phyloP scores from a whole-genome alignment of 2,888 invertebrate species.

The Polydrusus pterygomalis region DNA sequence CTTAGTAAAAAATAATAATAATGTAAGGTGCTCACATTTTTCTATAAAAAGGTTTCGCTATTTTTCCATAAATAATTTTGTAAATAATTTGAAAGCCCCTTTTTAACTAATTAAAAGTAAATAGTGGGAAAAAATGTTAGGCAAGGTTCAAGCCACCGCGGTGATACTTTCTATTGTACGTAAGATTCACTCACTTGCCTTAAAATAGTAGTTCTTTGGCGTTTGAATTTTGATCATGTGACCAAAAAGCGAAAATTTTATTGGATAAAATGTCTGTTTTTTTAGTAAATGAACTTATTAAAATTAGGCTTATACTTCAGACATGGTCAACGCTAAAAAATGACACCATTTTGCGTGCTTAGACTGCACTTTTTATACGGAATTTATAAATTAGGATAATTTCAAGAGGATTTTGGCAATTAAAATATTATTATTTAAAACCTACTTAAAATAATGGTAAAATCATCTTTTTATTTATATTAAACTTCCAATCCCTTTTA shows the following conservation, averaged over 20 bases:
- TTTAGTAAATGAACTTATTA: too few relatives aligned
- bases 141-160: too few relatives aligned
- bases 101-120: constrained; percentile 9
- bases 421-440: neutral
- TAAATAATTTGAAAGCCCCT: neutral
- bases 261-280: too few relatives aligned
- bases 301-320: neutral
- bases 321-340: neutral
- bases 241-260: neutral
- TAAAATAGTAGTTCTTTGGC: neutral
- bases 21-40: constrained; percentile 6
- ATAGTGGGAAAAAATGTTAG: neutral
- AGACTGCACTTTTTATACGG: constrained; percentile 42
- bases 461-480: too few relatives aligned
- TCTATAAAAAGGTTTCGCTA: neutral
- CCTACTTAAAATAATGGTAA: neutral
- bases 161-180: neutral
- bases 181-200: constrained; percentile 23
- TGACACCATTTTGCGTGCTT: constrained; percentile 28
- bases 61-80: constrained; percentile 11
- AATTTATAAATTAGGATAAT: constrained; percentile 30
- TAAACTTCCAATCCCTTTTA: too few relatives aligned
- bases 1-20: neutral
- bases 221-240: neutral
- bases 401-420: neutral